Evolutionary conservation across 2,113 vertebrate species (phyloP), one percentile per base, ranked within the genome.

Genomic region (Addax nasomaculatus): DNA sequence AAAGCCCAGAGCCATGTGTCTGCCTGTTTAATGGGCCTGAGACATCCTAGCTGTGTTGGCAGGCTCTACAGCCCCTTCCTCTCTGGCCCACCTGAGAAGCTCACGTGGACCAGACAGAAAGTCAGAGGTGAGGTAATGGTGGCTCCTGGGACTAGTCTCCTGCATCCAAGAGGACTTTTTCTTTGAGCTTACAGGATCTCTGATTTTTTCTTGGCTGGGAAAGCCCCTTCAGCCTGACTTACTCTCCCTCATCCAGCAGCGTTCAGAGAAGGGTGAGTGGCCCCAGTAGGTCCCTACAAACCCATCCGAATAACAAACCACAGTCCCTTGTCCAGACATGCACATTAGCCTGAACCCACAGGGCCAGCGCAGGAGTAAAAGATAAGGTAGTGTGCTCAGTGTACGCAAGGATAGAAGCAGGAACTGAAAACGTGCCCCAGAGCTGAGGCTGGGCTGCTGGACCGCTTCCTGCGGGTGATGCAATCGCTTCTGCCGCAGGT

Each of bases 391-490:
- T 7, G 10, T 36, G 84, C 70, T 70, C 51, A 70, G 39, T 5
- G 27, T 29, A 76, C 16, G 43, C 64, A 89, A 92, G 85, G 88
- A 70, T 25, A 96, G 92, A 98, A 98, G 97, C 17, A 96, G 98
- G 98, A 98, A 98, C 97, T 96, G 98, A 98, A 98, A 98, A 96
- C 67, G 70, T 85, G 70, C 89, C 90, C 64, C 70, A 47, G 97
- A 88, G 90, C 93, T 47, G 67, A 85, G 78, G 92, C 76, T 36
- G 9, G 64, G 92, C 87, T 6, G 36, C 85, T 45, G 80, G 96
- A 76, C 88, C 4, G 79, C 96, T 97, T 98, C 97, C 98, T 98
- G 98, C 60, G 78, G 95, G 86, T 98, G 98, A 98, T 97, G 97
- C 97, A 98, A 98, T 96, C 84, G 62, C 93, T 94, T 94, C 88